These are phyloP conservation scores for Columba livia DNA, from an alignment of 2,113 vertebrate species.

Conservation along the genomic window DNA sequence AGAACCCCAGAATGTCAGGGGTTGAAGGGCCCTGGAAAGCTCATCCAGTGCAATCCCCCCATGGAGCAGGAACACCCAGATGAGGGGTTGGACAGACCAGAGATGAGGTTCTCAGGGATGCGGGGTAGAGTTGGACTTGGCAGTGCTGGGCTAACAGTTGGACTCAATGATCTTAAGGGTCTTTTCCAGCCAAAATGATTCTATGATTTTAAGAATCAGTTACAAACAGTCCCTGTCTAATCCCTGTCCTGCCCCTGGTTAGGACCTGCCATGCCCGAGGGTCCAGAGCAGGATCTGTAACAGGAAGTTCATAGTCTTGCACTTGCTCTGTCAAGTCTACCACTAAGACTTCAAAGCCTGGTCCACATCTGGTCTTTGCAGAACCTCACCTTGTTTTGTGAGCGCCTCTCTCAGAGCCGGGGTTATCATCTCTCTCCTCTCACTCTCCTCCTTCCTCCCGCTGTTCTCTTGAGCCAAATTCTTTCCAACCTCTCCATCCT, in stretches of 20 bases:
- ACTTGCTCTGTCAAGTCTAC: not conserved
- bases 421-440: conserved; percentile 90
- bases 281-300: not conserved
- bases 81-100: too few relatives aligned
- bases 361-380: not conserved
- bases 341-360: not conserved
- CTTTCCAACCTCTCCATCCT: conserved; percentile 37
- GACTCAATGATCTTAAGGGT: too few relatives aligned
- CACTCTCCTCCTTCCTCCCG: conserved; percentile 66
- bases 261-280: accelerated
- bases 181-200: too few relatives aligned
- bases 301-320: not conserved
- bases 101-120: too few relatives aligned
- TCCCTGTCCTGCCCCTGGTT: not conserved
- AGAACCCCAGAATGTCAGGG: too few relatives aligned
- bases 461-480: conserved; percentile 46
- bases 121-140: too few relatives aligned
- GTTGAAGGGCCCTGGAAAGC: too few relatives aligned
- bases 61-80: too few relatives aligned
- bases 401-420: conserved; percentile 86
- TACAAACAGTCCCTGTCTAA: not conserved
- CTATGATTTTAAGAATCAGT: not conserved
- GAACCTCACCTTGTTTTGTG: conserved; percentile 88
- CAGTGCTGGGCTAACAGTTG: too few relatives aligned
- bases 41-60: too few relatives aligned